Conservation (phyloP, 37 sponge, comb jelly and placozoan species). For the Beroe forskalii region DNA sequence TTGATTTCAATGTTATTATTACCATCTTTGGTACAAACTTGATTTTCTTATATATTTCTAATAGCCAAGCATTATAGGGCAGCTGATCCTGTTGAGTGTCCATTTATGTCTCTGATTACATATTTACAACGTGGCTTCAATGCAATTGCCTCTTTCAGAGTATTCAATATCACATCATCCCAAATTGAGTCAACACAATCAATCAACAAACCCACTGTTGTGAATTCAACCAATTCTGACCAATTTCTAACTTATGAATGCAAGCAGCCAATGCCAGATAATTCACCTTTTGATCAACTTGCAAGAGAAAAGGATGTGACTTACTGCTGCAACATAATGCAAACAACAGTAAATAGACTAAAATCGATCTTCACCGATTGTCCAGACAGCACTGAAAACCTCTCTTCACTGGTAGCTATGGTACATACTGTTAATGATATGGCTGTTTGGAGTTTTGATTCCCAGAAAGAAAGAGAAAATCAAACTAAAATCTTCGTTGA, state of each 20-base stretch:
- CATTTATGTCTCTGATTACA: neutral
- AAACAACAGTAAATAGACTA: neutral
- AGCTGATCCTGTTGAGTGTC: too few species aligned
- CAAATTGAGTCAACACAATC: neutral
- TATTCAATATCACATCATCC: neutral
- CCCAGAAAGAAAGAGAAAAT: neutral
- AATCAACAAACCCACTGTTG: neutral
- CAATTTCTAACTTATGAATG: neutral
- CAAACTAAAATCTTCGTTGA: neutral
- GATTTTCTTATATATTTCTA: too few species aligned
- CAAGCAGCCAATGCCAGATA: neutral
- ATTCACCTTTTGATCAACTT: neutral
- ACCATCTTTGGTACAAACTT: too few species aligned
- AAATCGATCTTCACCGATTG: neutral
- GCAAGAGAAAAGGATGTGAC: neutral
- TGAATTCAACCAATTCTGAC: neutral
- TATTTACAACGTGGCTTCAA: neutral
- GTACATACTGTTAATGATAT: slow-evolving; percentile 17
- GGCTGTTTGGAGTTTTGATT: slow-evolving; percentile 56
- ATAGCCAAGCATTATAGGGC: too few species aligned
- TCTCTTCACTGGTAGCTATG: neutral
- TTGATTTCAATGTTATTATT: too few species aligned
- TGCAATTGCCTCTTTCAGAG: neutral
- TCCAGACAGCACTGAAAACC: neutral
- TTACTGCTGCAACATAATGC: neutral